Percentiles rank a stretch among this genome's conserved stretches.
These are phyloP conservation scores for Lithophane socia DNA, from an alignment of 2,888 invertebrate species.

Conservation along the genomic window DNA sequence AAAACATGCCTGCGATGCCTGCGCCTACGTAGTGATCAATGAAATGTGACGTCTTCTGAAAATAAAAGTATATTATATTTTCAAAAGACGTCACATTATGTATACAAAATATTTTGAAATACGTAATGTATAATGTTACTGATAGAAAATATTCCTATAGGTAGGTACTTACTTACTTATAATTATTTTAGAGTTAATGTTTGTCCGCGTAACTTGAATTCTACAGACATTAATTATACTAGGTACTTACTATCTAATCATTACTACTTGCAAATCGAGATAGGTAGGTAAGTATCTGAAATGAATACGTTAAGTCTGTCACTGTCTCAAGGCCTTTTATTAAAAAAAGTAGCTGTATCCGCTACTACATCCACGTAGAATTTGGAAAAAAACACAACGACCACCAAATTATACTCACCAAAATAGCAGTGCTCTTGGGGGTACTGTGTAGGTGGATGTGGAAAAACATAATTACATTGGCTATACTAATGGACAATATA, in stretches of 20 bases:
- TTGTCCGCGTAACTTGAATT: conserved; percentile 4
- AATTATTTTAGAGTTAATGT: background rate
- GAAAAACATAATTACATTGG: background rate
- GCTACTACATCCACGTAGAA: background rate
- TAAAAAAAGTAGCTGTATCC: background rate
- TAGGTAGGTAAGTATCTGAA: conserved; percentile 4
- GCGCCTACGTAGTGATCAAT: conserved; percentile 3
- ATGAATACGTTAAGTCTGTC: conserved; percentile 1
- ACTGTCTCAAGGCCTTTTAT: conserved; percentile 18
- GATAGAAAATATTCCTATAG: background rate
- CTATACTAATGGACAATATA: background rate
- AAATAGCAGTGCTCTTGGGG: background rate
- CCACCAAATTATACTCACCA: too few species aligned
- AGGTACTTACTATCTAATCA: conserved; percentile 33
- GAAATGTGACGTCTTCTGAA: conserved; percentile 9
- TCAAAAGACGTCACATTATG: too few species aligned
- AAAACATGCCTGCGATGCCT: conserved; percentile 17
- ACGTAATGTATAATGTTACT: background rate
- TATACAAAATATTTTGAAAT: background rate
- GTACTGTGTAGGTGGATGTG: background rate
- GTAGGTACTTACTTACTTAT: background rate
- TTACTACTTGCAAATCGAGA: conserved; percentile 18
- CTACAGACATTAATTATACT: conserved; percentile 30
- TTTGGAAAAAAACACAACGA: background rate
- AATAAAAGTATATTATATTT: background rate